Conservation (phyloP, 2,888 invertebrate genomes). For the Pollenia angustigena region DNA sequence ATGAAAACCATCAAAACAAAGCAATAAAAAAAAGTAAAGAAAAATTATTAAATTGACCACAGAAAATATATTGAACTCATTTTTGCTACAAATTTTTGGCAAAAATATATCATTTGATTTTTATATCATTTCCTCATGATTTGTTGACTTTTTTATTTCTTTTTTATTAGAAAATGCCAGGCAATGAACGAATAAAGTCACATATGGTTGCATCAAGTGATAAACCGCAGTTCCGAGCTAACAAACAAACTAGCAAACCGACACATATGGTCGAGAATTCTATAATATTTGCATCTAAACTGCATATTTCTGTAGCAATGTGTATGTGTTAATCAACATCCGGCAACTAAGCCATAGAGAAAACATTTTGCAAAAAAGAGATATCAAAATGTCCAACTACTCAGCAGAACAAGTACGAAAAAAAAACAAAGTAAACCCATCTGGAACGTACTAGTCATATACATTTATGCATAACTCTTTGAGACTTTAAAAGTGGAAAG, state of each 20-base stretch:
- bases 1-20: slow-evolving; percentile 42
- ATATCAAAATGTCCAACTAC: slow-evolving; percentile 2
- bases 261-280: slow-evolving; percentile 34
- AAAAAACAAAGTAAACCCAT: slow-evolving; percentile 55
- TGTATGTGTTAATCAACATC: slow-evolving; percentile 25
- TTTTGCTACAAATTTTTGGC: slow-evolving; percentile 25
- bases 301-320: not conserved
- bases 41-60: slow-evolving; percentile 63
- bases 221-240: slow-evolving; percentile 49
- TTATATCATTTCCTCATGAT: not conserved
- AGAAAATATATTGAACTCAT: slow-evolving; percentile 48
- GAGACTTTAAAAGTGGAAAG: not conserved
- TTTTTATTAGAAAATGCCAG: not conserved
- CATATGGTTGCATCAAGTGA: slow-evolving; percentile 52
- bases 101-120: slow-evolving; percentile 28
- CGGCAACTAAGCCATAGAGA: slow-evolving; percentile 40
- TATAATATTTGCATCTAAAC: slow-evolving; percentile 24
- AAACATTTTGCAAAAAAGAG: slow-evolving; percentile 16
- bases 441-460: slow-evolving; percentile 41
- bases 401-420: slow-evolving; percentile 20
- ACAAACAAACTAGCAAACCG: slow-evolving; percentile 13
- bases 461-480: not conserved
- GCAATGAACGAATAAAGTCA: slow-evolving; percentile 1
- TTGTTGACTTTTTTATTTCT: not conserved
- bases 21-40: not conserved